Percentiles rank a stretch among this genome's conserved stretches.
Evolutionary conservation across 2,797 vertebrate genomes (phyloP).

Genomic region (Liasis olivaceus): DNA sequence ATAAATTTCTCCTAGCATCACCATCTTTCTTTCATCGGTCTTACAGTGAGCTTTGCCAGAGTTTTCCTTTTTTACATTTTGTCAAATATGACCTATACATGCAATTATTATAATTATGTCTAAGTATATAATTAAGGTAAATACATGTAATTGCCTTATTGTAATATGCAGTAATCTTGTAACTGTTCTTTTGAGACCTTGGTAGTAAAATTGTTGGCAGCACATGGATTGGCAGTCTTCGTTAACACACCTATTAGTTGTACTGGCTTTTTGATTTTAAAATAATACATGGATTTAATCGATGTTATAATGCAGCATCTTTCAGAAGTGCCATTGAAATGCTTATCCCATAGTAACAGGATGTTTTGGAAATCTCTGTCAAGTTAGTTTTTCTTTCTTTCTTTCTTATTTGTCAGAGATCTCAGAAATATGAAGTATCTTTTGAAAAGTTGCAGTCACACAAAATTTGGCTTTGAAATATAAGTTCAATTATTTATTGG

Average conservation of each 20-base stretch:
- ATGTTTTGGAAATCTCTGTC: slow-evolving; percentile 31
- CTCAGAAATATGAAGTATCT: slow-evolving; percentile 11
- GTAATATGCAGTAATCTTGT: slow-evolving; percentile 46
- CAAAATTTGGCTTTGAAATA: slow-evolving; percentile 19
- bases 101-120: slow-evolving; percentile 62
- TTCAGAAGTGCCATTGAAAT: slow-evolving; percentile 29
- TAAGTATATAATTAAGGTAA: slow-evolving; percentile 62
- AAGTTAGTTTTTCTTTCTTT: neutral
- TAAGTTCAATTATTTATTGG: slow-evolving; percentile 4
- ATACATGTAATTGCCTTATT: slow-evolving; percentile 60
- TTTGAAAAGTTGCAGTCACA: slow-evolving; percentile 16
- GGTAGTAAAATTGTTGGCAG: slow-evolving; percentile 28
- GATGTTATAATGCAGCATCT: slow-evolving; percentile 9
- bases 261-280: slow-evolving; percentile 20
- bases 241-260: neutral
- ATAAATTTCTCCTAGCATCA: slow-evolving; percentile 13
- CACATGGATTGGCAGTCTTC: neutral
- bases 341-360: slow-evolving; percentile 35
- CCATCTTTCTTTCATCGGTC: slow-evolving; percentile 19
- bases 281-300: slow-evolving; percentile 31
- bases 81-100: slow-evolving; percentile 54
- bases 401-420: neutral
- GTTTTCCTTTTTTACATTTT: slow-evolving; percentile 40
- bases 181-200: slow-evolving; percentile 50
- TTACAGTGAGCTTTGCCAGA: slow-evolving; percentile 27